Evolutionary conservation across 2,113 vertebrate species (phyloP).

Genomic region (Silurus glanis): DNA sequence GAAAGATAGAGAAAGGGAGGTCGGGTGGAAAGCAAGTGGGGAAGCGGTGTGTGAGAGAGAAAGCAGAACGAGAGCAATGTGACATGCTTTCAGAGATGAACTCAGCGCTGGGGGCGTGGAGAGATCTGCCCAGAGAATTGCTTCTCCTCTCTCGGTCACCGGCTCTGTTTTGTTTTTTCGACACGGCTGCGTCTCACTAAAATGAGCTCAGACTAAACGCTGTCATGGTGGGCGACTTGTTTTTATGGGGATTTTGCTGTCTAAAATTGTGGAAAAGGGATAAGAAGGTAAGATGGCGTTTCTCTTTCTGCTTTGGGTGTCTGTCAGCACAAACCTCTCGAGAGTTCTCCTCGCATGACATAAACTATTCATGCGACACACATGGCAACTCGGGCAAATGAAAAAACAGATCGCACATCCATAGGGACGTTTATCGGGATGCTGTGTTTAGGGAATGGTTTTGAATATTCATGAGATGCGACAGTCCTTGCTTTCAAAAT

Average conservation of each 20-base stretch:
- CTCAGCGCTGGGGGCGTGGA: conserved; percentile 42
- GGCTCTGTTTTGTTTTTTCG: conserved; percentile 62
- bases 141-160: conserved; percentile 43
- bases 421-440: neutral
- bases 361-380: conserved; percentile 1
- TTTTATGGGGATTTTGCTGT: conserved; percentile 78
- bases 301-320: conserved; percentile 13
- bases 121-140: conserved; percentile 23
- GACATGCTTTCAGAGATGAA: conserved; percentile 68
- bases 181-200: conserved; percentile 51
- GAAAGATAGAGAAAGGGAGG: conserved; percentile 23
- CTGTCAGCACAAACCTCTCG: neutral
- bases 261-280: conserved; percentile 74
- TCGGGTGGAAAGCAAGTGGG: neutral
- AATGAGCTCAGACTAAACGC: conserved; percentile 63
- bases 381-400: neutral
- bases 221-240: conserved; percentile 76
- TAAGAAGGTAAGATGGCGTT: conserved; percentile 72
- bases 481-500: neutral
- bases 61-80: conserved; percentile 48
- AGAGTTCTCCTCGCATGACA: neutral
- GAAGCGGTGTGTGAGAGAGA: conserved; percentile 6
- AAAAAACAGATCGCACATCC: neutral
- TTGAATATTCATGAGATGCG: conserved; percentile 6
- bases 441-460: neutral